Percentiles rank a stretch among this genome's conserved stretches.
phyloP scores from a whole-genome alignment of 1,140 invertebrate species.

The Callitettix versicolor region DNA sequence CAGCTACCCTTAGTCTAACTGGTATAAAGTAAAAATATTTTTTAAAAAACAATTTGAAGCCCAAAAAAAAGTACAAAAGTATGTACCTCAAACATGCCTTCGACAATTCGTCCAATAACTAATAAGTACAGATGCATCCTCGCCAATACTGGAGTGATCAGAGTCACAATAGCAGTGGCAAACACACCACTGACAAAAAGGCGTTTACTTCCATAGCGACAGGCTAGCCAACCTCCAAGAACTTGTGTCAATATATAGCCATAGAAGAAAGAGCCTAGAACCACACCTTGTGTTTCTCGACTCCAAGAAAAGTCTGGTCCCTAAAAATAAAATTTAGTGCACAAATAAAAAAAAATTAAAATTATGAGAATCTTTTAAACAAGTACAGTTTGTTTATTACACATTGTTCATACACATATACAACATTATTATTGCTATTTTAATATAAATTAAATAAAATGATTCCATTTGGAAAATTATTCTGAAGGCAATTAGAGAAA shows the following conservation, averaged over 20 bases:
- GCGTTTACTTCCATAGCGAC: conserved; percentile 54
- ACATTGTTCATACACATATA: too few species aligned
- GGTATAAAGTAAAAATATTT: too few species aligned
- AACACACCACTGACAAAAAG: conserved; percentile 73
- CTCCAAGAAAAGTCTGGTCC: conserved; percentile 47
- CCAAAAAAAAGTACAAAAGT: too few species aligned
- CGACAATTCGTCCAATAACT: conserved; percentile 63
- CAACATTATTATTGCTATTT: too few species aligned
- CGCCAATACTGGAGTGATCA: conserved; percentile 70
- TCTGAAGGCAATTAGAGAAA: too few species aligned
- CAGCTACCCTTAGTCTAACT: too few species aligned
- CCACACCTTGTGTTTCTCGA: conserved; percentile 61
- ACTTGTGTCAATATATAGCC: conserved; percentile 66
- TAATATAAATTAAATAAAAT: too few species aligned
- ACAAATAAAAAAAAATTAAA: too few species aligned
- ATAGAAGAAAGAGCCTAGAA: conserved; percentile 82
- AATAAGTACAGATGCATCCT: conserved; percentile 57
- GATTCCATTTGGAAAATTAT: too few species aligned
- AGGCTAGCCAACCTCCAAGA: conserved; percentile 59
- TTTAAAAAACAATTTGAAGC: too few species aligned
- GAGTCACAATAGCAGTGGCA: conserved; percentile 65
- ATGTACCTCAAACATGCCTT: conserved; percentile 85
- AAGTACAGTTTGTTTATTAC: too few species aligned
- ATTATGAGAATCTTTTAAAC: too few species aligned
- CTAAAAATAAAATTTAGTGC: conserved; percentile 18